Percentiles rank a stretch among this genome's conserved stretches.
phyloP scores from a whole-genome alignment of 2,113 vertebrate species.

The Siniperca chuatsi region DNA sequence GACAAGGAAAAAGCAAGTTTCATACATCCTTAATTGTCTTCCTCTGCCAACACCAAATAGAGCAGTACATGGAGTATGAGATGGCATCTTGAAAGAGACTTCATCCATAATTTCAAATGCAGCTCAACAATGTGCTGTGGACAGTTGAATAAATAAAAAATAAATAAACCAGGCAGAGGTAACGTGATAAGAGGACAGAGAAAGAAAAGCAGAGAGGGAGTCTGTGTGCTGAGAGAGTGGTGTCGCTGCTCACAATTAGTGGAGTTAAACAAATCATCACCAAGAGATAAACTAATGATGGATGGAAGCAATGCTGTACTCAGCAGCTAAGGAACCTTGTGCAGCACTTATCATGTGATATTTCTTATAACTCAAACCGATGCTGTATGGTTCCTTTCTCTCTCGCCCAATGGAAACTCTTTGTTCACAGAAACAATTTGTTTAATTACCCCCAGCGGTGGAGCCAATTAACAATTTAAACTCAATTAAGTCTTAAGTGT shows the following conservation, averaged over 20 bases:
- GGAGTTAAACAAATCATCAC: constrained; percentile 25
- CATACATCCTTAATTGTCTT: constrained; percentile 67
- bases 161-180: constrained; percentile 16
- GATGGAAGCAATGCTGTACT: constrained; percentile 28
- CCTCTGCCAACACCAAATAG: constrained; percentile 53
- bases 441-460: constrained; percentile 53
- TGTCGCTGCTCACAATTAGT: constrained; percentile 20
- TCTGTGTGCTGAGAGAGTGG: not conserved
- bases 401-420: constrained; percentile 23
- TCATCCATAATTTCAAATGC: constrained; percentile 60
- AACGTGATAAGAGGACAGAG: constrained; percentile 1
- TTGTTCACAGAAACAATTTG: constrained; percentile 42
- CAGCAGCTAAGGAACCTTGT: not conserved
- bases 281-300: constrained; percentile 28
- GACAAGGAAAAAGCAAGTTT: constrained; percentile 43
- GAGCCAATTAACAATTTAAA: constrained; percentile 59
- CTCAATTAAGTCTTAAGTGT: constrained; percentile 53
- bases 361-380: constrained; percentile 17
- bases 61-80: constrained; percentile 4
- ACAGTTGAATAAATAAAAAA: constrained; percentile 44
- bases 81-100: constrained; percentile 67
- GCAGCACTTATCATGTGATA: not conserved
- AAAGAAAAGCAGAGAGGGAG: not conserved
- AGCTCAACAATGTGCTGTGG: constrained; percentile 38
- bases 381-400: not conserved